phyloP scores from a whole-genome alignment of 2,113 vertebrate species.

The Mohoua ochrocephala region DNA sequence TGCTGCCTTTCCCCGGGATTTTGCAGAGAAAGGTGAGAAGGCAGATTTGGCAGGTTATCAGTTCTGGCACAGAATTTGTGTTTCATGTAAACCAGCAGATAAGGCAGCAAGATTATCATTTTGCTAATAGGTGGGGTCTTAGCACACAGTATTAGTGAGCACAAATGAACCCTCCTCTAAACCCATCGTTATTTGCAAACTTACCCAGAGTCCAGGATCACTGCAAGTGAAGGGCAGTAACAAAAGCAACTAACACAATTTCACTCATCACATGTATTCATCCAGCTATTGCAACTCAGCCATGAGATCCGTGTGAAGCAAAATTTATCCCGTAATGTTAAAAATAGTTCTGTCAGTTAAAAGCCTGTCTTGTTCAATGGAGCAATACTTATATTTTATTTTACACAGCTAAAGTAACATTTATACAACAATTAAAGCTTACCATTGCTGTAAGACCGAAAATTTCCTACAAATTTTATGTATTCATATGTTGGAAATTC shows the following conservation, averaged over 20 bases:
- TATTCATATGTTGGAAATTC: constrained; percentile 85
- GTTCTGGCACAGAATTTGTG: not conserved
- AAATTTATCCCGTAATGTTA: not conserved
- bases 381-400: constrained; percentile 27
- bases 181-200: not conserved
- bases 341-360: not conserved
- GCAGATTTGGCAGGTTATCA: not conserved
- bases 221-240: not conserved
- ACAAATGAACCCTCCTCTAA: not conserved
- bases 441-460: constrained; percentile 82
- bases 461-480: constrained; percentile 84
- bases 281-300: not conserved
- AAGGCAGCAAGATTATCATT: not conserved
- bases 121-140: not conserved
- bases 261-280: not conserved
- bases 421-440: constrained; percentile 68
- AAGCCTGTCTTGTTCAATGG: constrained; percentile 4
- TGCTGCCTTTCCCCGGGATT: not conserved
- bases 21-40: not conserved
- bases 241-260: not conserved
- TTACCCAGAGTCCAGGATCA: not conserved
- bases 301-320: not conserved
- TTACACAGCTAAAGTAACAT: constrained; percentile 45
- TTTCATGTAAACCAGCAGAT: not conserved
- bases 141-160: not conserved